Base-by-base conservation (phyloP, 2,888 invertebrate genomes). In the Troilus luridus region DNA sequence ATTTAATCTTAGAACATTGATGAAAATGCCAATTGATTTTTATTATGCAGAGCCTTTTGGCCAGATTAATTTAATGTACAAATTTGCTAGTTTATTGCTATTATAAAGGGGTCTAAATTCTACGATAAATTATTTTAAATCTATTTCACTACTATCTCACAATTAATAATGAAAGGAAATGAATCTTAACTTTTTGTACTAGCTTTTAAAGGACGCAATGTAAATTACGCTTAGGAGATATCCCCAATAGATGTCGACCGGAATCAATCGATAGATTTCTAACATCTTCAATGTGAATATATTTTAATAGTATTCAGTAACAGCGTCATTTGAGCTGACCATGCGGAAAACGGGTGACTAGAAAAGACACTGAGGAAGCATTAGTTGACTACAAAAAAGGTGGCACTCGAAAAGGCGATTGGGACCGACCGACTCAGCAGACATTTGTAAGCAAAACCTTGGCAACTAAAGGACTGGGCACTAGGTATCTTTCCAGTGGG, bases 361-460 rank as follows among this genome's bases (percentile, higher is more conserved):
- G 72, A 41, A 77, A 7, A 77, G 14, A 41, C 17, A 27, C 2
- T 41, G 27, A 77, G 41, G 8, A 64, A 21, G 17, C 72, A 77
- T 7, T 77, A 8, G 72, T 27, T 77, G 72, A 77, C 72, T 77
- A 41, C 14, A 77, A 27, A 72, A 72, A 72, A 72, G 41, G 27
- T 27, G 27, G 27, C 27, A 77, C 72, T 77, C 72, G 41, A 41
- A 77, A 41, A 41, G 72, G 8, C 24, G 17, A 41, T 77, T 77
- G 27, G 24, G 19, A 77, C 27, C 72, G 21, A 85, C 85, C 56
- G 85, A 85, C 85, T 85, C 85, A 85, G 85, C 85, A 58, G 58
- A 21, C 85, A 85, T 85, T 85, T 85, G 56, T 85, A 85, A 58
- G 85, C 85, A 56, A 85, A 85, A 58, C 85, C 56, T 54, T 81